Percentiles rank a stretch among this genome's conserved stretches.
phyloP scores from a whole-genome alignment of 2,113 vertebrate species.

The Henicopernis longicauda region DNA sequence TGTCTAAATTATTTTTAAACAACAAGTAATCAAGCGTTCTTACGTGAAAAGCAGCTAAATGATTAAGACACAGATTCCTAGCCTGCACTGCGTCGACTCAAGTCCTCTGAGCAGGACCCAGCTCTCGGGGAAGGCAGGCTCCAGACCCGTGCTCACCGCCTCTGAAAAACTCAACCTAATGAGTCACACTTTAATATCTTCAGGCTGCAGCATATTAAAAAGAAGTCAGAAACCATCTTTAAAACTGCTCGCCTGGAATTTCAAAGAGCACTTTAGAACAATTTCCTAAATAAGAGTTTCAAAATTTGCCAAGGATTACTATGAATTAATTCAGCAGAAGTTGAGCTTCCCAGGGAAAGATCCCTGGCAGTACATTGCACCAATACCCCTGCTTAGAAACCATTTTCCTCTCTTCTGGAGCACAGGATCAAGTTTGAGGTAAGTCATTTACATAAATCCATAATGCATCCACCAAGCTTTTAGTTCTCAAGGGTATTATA shows the following conservation, averaged over 20 bases:
- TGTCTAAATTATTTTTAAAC: background rate
- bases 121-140: background rate
- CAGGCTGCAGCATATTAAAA: background rate
- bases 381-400: background rate
- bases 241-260: background rate
- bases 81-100: background rate
- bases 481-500: conserved; percentile 38
- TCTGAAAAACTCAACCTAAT: background rate
- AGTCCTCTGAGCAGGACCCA: background rate
- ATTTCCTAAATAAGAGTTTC: background rate
- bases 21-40: background rate
- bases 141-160: rapidly evolving
- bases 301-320: conserved; percentile 34
- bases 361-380: background rate
- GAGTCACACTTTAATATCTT: background rate
- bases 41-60: background rate
- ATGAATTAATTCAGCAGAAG: conserved; percentile 37
- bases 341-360: background rate
- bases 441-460: conserved; percentile 65
- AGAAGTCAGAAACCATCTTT: background rate
- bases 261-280: background rate
- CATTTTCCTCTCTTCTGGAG: background rate
- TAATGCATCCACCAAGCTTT: conserved; percentile 39
- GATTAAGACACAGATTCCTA: background rate
- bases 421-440: conserved; percentile 23